Base-by-base conservation (phyloP, 2,113 vertebrate genomes). In the Upupa epops region DNA sequence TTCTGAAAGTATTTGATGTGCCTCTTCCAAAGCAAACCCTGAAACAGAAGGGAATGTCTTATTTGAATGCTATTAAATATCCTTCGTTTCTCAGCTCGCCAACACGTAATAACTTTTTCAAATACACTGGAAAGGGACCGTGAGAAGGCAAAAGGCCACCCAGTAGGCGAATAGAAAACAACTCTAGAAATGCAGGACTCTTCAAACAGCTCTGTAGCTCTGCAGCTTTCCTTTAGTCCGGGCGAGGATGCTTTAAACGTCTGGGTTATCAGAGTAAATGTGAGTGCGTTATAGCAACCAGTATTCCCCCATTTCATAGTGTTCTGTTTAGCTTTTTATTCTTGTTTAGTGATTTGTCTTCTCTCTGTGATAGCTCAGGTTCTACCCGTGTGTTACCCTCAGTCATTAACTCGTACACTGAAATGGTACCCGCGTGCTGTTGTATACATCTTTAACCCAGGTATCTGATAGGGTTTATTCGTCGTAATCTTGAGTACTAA, bases 11-110 rank as follows among this genome's bases (percentile, higher is more conserved):
- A 90, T 95, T 93, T 94, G 78, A 88, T 88, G 63, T 93, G 92
- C 88, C 93, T 96, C 88, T 93, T 94, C 86, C 86, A 90, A 77
- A 94, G 66, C 74, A 88, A 72, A 82, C 76, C 92, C 86, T 90
- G 64, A 95, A 94, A 86, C 54, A 59, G 73, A 90, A 16, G 49
- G 54, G 40, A 91, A 88, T 91, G 90, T 93, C 83, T 94, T 90
- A 74, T 78, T 88, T 92, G 81, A 93, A 92, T 94, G 58, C 77
- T 92, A 81, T 96, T 94, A 95, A 93, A 95, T 90, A 84, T 75
- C 66, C 36, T 4, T 93, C 46, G 55, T 84, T 92, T 94, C 83
- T 75, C 70, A 93, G 59, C 59, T 72, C 94, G 69, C 86, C 83
- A 82, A 84, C 58, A 91, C 66, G 88, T 86, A 94, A 88, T 86